phyloP scores from a whole-genome alignment of 2,113 vertebrate genomes.

The Mionectes macconnelli region DNA sequence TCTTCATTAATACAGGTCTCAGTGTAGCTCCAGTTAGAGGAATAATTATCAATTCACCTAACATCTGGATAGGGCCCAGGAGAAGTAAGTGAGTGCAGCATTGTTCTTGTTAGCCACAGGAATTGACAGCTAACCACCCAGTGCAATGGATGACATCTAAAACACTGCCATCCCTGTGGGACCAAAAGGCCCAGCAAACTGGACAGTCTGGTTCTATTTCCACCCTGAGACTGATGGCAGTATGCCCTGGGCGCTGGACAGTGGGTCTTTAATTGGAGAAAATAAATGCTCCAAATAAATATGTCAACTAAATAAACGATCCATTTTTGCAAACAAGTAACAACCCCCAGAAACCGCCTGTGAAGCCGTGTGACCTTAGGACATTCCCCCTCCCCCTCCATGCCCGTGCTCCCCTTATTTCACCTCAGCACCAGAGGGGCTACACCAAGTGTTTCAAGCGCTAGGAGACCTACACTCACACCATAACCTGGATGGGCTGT shows the following conservation, averaged over 20 bases:
- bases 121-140: conserved; percentile 29
- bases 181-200: neutral
- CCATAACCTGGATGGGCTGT: neutral
- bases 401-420: neutral
- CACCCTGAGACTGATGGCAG: conserved; percentile 42
- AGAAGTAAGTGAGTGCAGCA: neutral
- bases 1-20: neutral
- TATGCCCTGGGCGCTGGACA: conserved; percentile 38
- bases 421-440: neutral
- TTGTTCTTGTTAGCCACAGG: neutral
- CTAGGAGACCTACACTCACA: neutral
- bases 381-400: neutral
- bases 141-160: conserved; percentile 10
- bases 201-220: conserved; percentile 24
- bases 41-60: neutral
- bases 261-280: conserved; percentile 61
- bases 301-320: conserved; percentile 65
- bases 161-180: conserved; percentile 4
- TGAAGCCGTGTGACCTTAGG: conserved; percentile 20
- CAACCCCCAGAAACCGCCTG: conserved; percentile 23
- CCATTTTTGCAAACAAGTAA: conserved; percentile 39
- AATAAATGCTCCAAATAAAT: conserved; percentile 68
- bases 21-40: neutral
- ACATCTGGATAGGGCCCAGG: neutral
- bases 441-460: neutral